phyloP scores from a whole-genome alignment of 2,797 vertebrate species.

The Pempheris klunzingeri region DNA sequence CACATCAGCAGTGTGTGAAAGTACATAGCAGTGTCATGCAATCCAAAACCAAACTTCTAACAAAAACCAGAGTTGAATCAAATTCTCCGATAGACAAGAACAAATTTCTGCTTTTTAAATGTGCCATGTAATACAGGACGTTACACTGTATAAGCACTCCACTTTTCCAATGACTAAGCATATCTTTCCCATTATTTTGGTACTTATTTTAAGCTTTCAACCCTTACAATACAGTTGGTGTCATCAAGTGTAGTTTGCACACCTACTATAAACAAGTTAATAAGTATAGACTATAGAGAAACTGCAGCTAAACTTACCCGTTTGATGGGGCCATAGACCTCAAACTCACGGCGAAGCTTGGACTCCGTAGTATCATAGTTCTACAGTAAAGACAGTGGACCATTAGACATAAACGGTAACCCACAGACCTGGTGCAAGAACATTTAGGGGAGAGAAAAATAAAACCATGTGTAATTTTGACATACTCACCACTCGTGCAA shows the following conservation, averaged over 20 bases:
- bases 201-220: too few species aligned
- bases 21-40: not conserved
- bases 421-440: not conserved
- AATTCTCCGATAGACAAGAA: too few species aligned
- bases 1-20: not conserved
- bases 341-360: slow-evolving; percentile 95
- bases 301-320: slow-evolving; percentile 81
- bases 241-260: not conserved
- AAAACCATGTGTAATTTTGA: not conserved
- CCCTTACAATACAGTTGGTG: not conserved
- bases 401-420: not conserved
- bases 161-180: not conserved
- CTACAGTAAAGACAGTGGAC: slow-evolving; percentile 72
- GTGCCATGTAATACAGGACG: not conserved
- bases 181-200: not conserved
- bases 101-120: not conserved
- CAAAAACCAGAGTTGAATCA: not conserved
- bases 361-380: slow-evolving; percentile 97
- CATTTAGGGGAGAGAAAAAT: too few species aligned
- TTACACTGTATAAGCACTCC: not conserved
- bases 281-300: not conserved
- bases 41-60: not conserved
- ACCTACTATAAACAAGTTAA: not conserved
- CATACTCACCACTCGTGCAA: slow-evolving; percentile 92
- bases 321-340: slow-evolving; percentile 96